These are phyloP conservation scores for Alosa sapidissima DNA, from an alignment of 2,797 vertebrate species.

Conservation along the genomic window DNA sequence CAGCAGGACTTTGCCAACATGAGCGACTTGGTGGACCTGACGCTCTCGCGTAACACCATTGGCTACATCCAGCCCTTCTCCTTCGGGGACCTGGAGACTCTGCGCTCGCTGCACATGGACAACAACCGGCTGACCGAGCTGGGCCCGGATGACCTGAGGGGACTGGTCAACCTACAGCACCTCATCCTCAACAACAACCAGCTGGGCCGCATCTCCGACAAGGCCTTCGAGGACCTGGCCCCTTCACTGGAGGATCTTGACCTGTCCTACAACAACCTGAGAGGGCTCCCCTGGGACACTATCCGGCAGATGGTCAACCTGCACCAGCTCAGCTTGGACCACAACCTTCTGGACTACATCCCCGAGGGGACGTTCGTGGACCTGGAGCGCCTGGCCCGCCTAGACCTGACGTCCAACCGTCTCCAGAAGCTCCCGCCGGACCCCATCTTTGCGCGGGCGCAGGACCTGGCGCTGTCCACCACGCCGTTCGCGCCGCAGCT, in stretches of 20 bases:
- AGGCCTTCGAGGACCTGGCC: slow-evolving; percentile 90
- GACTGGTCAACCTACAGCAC: slow-evolving; percentile 90
- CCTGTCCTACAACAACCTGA: slow-evolving; percentile 92
- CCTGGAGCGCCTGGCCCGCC: slow-evolving; percentile 85
- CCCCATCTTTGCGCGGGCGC: slow-evolving; percentile 87
- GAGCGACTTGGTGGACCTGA: slow-evolving; percentile 93
- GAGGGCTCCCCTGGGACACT: slow-evolving; percentile 84
- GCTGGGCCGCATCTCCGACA: slow-evolving; percentile 84
- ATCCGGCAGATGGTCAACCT: slow-evolving; percentile 89
- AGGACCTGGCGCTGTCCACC: slow-evolving; percentile 73
- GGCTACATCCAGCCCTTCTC: slow-evolving; percentile 91
- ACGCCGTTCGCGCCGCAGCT: slow-evolving; percentile 84
- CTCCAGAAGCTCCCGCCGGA: slow-evolving; percentile 91
- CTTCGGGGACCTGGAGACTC: slow-evolving; percentile 90
- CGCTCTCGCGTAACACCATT: slow-evolving; percentile 91
- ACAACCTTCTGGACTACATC: slow-evolving; percentile 90
- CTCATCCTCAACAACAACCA: slow-evolving; percentile 98
- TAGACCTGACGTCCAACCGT: slow-evolving; percentile 91
- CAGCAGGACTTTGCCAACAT: slow-evolving; percentile 94
- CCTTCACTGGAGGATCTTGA: slow-evolving; percentile 88
- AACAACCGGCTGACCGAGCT: slow-evolving; percentile 87
- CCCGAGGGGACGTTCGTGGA: slow-evolving; percentile 90
- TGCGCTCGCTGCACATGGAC: slow-evolving; percentile 90
- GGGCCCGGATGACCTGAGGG: slow-evolving; percentile 84
- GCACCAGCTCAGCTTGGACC: slow-evolving; percentile 93